Base-by-base conservation (phyloP, 2,113 vertebrate genomes). In the Carettochelys insculpta region DNA sequence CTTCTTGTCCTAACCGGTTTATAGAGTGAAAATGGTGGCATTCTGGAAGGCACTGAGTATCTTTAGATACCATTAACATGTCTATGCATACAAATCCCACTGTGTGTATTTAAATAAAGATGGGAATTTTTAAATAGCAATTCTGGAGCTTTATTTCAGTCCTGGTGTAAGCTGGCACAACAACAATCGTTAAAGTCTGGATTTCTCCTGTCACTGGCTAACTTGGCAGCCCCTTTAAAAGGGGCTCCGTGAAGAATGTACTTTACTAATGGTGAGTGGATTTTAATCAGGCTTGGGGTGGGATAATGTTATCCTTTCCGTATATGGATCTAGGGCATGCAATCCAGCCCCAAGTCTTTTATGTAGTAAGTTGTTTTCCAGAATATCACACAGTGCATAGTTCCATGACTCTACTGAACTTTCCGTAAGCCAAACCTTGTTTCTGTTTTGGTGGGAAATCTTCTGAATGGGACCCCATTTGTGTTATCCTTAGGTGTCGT, bases 121-220 rank as follows among this genome's bases (percentile, higher is more conserved):
- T 45, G 84, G 80, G 50, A 11, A 4, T 92, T 73, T 43, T 85
- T 38, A 81, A 29, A n/a, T 43, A 73, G 6, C 77, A n/a, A 8
- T 43, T 45, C 47, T 58, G 77, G 11, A 82, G 38, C 24, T 83
- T 92, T 91, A 53, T 91, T 93, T 95, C 68, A 91, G 5, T 4
- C 41, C 5, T 58, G 50, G 14, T 61, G 19, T 79, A 48, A 90
- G 85, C 77, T 10, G 14, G 11, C 73, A 3, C 31, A 34, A 12
- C 31, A 79, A 47, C 88, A n/a, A n/a, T n/a, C 27, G 0, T 77
- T 80, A 76, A 65, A 82, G 4, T 20, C 58, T 45, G 8, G 61
- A 7, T 85, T 92, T 94, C 76, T 17, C 8, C 12, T 51, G 41
- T 53, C 20, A 9, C 27, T 48, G 77, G 19, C 29, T 65, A 38